These are phyloP conservation scores for Pseudoatta argentina DNA, from an alignment of 1,140 invertebrate species.

Conservation along the genomic window DNA sequence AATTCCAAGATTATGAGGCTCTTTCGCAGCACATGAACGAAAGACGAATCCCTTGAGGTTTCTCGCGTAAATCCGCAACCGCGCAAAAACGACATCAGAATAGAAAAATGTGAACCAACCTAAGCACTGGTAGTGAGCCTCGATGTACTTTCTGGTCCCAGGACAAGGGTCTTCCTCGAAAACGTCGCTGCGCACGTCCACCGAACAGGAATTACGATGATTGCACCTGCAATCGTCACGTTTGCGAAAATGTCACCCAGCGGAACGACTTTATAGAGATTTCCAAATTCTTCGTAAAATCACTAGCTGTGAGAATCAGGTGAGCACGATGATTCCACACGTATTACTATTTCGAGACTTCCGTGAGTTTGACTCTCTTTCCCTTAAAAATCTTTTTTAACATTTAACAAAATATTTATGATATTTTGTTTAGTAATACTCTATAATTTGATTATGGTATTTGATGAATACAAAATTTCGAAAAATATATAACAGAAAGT, in stretches of 20 bases:
- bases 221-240: constrained; percentile 83
- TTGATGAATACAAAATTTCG: not conserved
- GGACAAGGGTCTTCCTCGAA: constrained; percentile 89
- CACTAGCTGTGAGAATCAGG: constrained; percentile 69
- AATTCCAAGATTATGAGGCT: constrained; percentile 24
- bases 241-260: constrained; percentile 74
- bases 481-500: not conserved
- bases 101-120: constrained; percentile 83
- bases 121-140: constrained; percentile 88
- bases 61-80: constrained; percentile 9
- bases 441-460: not conserved
- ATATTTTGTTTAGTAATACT: not conserved
- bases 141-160: constrained; percentile 88
- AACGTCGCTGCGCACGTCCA: constrained; percentile 85
- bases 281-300: constrained; percentile 56
- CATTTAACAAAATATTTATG: not conserved
- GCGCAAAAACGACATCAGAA: constrained; percentile 34
- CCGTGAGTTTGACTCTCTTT: not conserved
- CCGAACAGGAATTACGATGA: constrained; percentile 83
- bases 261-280: constrained; percentile 50
- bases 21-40: constrained; percentile 20
- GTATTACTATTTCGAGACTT: not conserved
- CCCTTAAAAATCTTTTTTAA: not conserved
- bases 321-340: constrained; percentile 14
- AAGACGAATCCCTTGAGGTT: constrained; percentile 28